phyloP scores from a whole-genome alignment of 2,888 invertebrate genomes.

The Papilio gigon region DNA sequence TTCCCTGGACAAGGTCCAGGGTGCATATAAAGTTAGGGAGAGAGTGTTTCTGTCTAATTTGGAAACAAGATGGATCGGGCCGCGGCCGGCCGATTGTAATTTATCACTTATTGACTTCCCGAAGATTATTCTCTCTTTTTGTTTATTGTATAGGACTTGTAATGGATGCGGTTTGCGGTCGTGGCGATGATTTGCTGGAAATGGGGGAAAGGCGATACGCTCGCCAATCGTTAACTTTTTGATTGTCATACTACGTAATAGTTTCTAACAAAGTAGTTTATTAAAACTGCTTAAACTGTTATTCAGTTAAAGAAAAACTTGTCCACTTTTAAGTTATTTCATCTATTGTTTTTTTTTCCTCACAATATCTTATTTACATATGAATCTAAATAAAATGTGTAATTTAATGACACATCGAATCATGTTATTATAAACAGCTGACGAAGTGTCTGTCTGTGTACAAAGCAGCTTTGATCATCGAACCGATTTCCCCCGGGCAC shows the following conservation, averaged over 20 bases:
- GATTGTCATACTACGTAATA: not conserved
- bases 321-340: too few relatives aligned
- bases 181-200: constrained; percentile 25
- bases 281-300: too few relatives aligned
- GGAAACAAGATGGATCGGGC: constrained; percentile 68
- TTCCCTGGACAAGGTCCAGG: constrained; percentile 61
- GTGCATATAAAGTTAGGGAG: constrained; percentile 61
- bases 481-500: constrained; percentile 43
- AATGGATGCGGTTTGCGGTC: constrained; percentile 36
- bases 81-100: constrained; percentile 54
- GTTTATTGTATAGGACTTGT: constrained; percentile 54
- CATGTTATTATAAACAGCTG: constrained; percentile 28
- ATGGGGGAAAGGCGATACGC: not conserved
- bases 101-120: constrained; percentile 64
- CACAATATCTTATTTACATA: too few relatives aligned
- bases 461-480: constrained; percentile 43
- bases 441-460: constrained; percentile 8
- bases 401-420: constrained; percentile 10
- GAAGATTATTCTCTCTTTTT: constrained; percentile 53
- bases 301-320: too few relatives aligned
- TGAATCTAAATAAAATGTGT: not conserved
- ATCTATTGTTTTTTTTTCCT: too few relatives aligned
- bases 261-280: too few relatives aligned
- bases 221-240: constrained; percentile 1
- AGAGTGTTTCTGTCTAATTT: constrained; percentile 58